Evolutionary conservation across 2,888 invertebrate species (phyloP), one percentile per base, ranked within the genome.

Genomic region (Polyploca ridens): DNA sequence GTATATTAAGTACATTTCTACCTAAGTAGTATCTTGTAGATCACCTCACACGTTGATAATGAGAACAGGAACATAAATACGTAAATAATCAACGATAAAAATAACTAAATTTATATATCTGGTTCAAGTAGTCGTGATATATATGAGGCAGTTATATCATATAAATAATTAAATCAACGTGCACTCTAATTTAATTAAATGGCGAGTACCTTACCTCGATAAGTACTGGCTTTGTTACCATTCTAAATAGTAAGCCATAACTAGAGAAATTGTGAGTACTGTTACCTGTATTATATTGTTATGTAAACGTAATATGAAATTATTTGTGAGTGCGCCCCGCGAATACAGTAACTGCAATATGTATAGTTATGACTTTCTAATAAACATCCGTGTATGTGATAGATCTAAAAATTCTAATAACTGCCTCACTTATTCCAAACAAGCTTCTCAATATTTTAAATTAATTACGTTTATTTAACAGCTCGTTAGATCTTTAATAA

Each of bases 21-120:
- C 86, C 78, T 91, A 90, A 86, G 88, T 91, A 92, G 91, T 86
- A 71, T 86, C 80, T 81, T 85, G 85, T 88, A 90, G 87, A 76
- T 76, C 78, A 75, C 86, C 90, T 87, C 91, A 87, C 91, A 85
- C 91, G 90, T 85, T 84, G 77, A 76, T 72, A 70, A 66, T 71
- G 76, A 73, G 73, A 75, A 78, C 75, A 74, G 69, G 73, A 71
- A 72, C 64, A 67, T 67, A 77, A 74, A 85, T 85, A 84, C 83
- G 84, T 80, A 85, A 81, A 54, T 54, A 19, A 19, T 19, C 54
- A 54, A 54, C 19, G 19, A 19, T 54, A 54, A 3, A 16, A 49
- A 16, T 0, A 16, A 49, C n/a, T 49, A 4, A 16, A 16, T 49
- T 3, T 54, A 10, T 54, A 4, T 54, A 6, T 10, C 14, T 3